phyloP scores from a whole-genome alignment of 37 sponge, comb jelly and placozoan genomes.

The Axinella damicornis region DNA sequence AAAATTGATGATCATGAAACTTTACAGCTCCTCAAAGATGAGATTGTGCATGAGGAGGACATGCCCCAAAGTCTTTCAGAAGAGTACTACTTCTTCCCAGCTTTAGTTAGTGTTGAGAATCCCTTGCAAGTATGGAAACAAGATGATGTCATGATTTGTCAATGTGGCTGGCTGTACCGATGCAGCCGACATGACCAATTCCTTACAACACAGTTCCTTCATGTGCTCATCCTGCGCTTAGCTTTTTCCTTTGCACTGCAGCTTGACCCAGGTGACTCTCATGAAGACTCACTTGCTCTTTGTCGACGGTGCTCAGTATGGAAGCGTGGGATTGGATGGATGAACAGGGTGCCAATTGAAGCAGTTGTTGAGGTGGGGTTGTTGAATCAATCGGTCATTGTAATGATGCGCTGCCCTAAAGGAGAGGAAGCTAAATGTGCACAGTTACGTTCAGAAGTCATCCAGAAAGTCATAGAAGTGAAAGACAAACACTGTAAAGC shows the following conservation, averaged over 20 bases:
- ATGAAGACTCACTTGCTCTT: background rate
- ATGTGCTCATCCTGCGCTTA: conserved; percentile 23
- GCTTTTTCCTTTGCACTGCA: conserved; percentile 10
- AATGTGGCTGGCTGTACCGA: conserved; percentile 13
- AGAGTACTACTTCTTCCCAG: conserved; percentile 43
- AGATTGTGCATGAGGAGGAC: background rate
- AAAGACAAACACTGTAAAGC: background rate
- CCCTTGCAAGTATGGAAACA: background rate
- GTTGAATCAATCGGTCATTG: background rate
- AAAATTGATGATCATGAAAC: background rate
- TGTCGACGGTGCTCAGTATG: conserved; percentile 20
- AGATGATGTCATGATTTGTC: background rate
- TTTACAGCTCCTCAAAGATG: background rate
- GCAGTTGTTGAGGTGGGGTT: conserved; percentile 22
- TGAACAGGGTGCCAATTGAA: background rate
- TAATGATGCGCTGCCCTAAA: conserved; percentile 25
- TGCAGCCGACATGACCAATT: background rate
- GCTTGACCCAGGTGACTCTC: background rate
- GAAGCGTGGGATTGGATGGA: conserved; percentile 35
- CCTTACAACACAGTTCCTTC: conserved; percentile 28
- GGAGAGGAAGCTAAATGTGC: conserved; percentile 7
- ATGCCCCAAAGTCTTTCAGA: background rate
- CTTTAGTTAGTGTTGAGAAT: background rate
- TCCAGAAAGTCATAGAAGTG: background rate
- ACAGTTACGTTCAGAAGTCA: background rate